Conservation (phyloP, 37 sponge, comb jelly and placozoan genomes). For the Dysidea cf. avara region DNA sequence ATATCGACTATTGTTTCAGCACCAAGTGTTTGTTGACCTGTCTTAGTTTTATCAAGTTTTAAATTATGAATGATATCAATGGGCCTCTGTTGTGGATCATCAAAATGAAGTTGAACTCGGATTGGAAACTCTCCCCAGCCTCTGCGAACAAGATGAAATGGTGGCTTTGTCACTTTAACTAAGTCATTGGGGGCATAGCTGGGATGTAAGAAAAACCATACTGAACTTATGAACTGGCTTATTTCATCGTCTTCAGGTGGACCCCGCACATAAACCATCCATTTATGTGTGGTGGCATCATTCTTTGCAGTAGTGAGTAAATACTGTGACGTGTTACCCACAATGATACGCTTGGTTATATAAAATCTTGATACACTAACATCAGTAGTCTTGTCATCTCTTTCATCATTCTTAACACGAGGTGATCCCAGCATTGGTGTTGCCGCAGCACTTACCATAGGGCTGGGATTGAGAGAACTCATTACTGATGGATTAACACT, state of each 20-base stretch:
- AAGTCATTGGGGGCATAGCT: constrained; percentile 88
- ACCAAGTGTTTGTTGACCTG: constrained; percentile 87
- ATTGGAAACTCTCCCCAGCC: constrained; percentile 96
- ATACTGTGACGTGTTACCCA: constrained; percentile 85
- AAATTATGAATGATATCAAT: constrained; percentile 81
- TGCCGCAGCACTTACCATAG: no score
- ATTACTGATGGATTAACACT: no score
- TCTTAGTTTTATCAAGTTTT: constrained; percentile 70
- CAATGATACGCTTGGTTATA: constrained; percentile 52
- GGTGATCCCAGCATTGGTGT: no score
- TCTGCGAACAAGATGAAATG: constrained; percentile 77
- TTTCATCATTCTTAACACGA: no score
- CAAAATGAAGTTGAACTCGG: constrained; percentile 74
- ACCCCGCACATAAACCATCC: constrained; percentile 89
- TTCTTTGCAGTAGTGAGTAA: constrained; percentile 26
- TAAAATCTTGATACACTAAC: constrained; percentile 28
- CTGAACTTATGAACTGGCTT: constrained; percentile 58
- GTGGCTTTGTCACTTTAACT: constrained; percentile 50
- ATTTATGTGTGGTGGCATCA: constrained; percentile 85
- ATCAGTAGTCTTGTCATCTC: not conserved
- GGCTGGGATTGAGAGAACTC: no score
- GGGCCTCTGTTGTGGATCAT: constrained; percentile 46
- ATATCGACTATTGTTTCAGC: constrained; percentile 73
- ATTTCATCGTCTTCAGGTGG: constrained; percentile 52
- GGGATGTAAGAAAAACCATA: constrained; percentile 85